Base-by-base conservation (phyloP, 2,888 invertebrate species). In the Schizotus pectinicornis region DNA sequence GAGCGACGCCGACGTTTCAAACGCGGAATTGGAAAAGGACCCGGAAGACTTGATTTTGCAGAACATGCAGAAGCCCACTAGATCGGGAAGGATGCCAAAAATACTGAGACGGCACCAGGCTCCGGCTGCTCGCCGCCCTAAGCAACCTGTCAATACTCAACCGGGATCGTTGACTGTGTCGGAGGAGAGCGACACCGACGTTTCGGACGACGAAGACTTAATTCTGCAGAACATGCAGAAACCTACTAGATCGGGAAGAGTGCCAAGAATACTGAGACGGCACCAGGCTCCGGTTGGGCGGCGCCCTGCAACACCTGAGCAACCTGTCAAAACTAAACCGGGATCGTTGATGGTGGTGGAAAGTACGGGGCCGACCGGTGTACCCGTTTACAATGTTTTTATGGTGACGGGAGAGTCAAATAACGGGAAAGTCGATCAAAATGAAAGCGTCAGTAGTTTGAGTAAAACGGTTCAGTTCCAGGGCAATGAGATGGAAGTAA, bases 311-410 rank as follows among this genome's bases (percentile, higher is more conserved):
- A n/a, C n/a, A n/a, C n/a, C n/a, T 8, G 14, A 36, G 9, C 41
- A 11, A 13, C 12, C 41, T 6, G 33, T 8, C 9, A 52, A 54
- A 36, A 53, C 50, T 6, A 74, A 81, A 61, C 82, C 83, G 1
- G 84, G 84, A 34, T 82, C 82, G 50, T 57, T 83, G 67, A 75
- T 86, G 73, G 69, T 87, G 75, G 52, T 86, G 67, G 65, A 82
- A 53, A 74, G 76, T 73, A 69, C 78, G 71, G 68, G 82, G 68
- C 56, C 70, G 0, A 30, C 81, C 69, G 68, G 81, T 52, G 69
- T 84, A 75, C 77, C 81, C 54, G 72, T 79, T n/a, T 74, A 81
- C 37, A 81, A 82, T 68, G 81, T 83, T 51, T 83, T 79, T 56
- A 81, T 83, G 80, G 81, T 82, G 6, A 81, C 81, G 31, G 37